These are phyloP conservation scores for Meandrusa payeni DNA, from an alignment of 2,888 invertebrate genomes.

Conservation along the genomic window DNA sequence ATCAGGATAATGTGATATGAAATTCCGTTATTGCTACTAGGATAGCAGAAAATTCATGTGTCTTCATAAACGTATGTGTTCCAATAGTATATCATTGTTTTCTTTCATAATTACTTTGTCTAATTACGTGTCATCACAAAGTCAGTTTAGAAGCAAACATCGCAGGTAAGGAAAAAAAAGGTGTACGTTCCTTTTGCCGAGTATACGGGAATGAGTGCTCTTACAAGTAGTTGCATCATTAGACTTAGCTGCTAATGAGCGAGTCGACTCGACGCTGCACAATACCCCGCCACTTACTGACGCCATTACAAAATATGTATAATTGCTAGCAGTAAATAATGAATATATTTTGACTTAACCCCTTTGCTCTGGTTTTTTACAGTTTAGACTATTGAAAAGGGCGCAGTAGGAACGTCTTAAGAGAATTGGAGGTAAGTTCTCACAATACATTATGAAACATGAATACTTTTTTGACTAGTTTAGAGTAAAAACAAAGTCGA, in stretches of 20 bases:
- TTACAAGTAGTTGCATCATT: conserved; percentile 25
- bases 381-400: too few species aligned
- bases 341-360: neutral
- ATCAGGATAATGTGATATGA: too few species aligned
- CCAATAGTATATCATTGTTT: too few species aligned
- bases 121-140: conserved; percentile 4
- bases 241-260: conserved; percentile 22
- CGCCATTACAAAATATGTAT: neutral
- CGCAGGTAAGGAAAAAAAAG: conserved; percentile 8
- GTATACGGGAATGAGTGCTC: conserved; percentile 12
- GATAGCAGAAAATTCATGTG: too few species aligned
- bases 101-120: conserved; percentile 1
- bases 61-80: too few species aligned
- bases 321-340: neutral
- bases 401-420: too few species aligned
- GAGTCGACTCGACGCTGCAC: conserved; percentile 1
- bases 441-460: too few species aligned
- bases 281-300: neutral
- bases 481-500: too few species aligned
- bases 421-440: too few species aligned
- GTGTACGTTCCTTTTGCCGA: conserved; percentile 10
- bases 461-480: too few species aligned
- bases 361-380: too few species aligned
- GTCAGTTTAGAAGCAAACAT: conserved; percentile 10
- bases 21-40: too few species aligned